Conservation (phyloP, 2,888 invertebrate species). For the Salpingus planirostris region DNA sequence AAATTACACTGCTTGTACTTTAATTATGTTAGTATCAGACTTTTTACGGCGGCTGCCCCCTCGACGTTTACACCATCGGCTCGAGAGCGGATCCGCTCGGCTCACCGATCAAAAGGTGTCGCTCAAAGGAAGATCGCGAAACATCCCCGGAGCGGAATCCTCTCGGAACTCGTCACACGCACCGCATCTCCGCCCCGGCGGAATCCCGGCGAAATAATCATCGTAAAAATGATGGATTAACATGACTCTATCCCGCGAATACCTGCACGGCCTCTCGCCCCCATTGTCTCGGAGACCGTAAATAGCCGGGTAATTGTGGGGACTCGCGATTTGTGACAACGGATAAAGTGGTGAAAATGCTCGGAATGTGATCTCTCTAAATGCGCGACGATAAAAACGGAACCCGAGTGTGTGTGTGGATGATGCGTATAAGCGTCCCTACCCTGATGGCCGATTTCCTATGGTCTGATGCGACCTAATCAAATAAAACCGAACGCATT, state of each 20-base stretch:
- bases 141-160: constrained; percentile 5
- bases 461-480: too few relatives aligned
- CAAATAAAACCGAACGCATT: too few relatives aligned
- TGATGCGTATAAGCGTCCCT: too few relatives aligned
- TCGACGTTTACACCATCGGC: constrained; percentile 27
- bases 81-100: constrained; percentile 29
- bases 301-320: constrained; percentile 30
- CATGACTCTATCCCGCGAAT: too few relatives aligned
- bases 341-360: constrained; percentile 31
- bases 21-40: constrained; percentile 48
- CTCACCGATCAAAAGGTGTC: constrained; percentile 40
- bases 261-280: constrained; percentile 14
- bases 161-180: too few relatives aligned
- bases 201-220: too few relatives aligned
- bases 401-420: constrained; percentile 22
- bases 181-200: too few relatives aligned
- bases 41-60: constrained; percentile 38
- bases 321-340: constrained; percentile 33
- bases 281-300: constrained; percentile 26
- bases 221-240: background rate
- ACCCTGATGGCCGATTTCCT: too few relatives aligned
- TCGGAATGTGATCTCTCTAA: constrained; percentile 35
- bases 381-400: constrained; percentile 33
- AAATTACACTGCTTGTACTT: constrained; percentile 49
- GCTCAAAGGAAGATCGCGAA: constrained; percentile 21